Conservation (phyloP, 1,140 invertebrate genomes). For the Lasaia peninsularis region DNA sequence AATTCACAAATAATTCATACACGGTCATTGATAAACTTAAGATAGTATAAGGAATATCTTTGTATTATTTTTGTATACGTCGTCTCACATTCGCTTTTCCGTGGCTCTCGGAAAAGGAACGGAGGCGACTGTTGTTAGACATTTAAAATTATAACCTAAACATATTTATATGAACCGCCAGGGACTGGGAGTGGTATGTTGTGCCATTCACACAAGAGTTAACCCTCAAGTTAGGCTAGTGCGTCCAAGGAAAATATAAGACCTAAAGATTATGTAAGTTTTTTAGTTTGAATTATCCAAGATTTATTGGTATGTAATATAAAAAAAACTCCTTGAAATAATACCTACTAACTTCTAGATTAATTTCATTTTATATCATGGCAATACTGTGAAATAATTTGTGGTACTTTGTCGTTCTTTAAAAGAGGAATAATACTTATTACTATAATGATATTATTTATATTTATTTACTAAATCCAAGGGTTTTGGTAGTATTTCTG, state of each 20-base stretch:
- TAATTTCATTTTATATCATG: no score
- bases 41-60: conserved; percentile 31
- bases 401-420: no score
- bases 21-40: conserved; percentile 18
- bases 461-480: no score
- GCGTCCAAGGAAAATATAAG: not conserved
- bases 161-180: conserved; percentile 20
- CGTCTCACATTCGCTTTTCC: conserved; percentile 31
- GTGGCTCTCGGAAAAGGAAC: conserved; percentile 47
- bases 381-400: no score
- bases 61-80: conserved; percentile 63
- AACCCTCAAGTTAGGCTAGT: not conserved
- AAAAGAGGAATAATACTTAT: no score
- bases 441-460: no score
- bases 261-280: no score
- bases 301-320: no score
- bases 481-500: no score
- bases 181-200: conserved; percentile 3
- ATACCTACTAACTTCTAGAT: no score
- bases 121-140: conserved; percentile 37
- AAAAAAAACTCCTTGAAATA: no score
- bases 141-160: conserved; percentile 33
- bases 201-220: not conserved
- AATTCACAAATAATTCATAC: conserved; percentile 18
- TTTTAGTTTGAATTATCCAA: no score